Conservation (phyloP, 2,888 invertebrate species). For the Resseliella maxima region DNA sequence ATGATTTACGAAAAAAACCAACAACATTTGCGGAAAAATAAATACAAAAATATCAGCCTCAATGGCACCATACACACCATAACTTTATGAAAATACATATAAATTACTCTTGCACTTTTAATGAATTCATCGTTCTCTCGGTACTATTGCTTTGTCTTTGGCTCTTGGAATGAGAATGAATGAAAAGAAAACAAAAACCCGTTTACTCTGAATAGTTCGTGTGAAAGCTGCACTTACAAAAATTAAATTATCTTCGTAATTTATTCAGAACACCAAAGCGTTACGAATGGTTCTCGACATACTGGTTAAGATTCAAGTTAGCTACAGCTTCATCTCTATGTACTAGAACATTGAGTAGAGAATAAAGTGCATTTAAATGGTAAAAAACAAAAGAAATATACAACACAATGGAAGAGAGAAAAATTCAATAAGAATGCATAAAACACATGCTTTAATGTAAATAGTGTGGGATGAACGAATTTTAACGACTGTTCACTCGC, state of each 20-base stretch:
- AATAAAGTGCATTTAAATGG: slow-evolving; percentile 18
- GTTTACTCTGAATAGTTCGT: neutral
- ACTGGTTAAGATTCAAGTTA: slow-evolving; percentile 38
- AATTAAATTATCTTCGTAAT: slow-evolving; percentile 44
- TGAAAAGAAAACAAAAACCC: neutral
- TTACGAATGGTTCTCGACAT: neutral
- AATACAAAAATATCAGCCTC: neutral
- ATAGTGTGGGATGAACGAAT: neutral
- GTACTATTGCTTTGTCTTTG: neutral
- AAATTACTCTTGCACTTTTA: slow-evolving; percentile 46
- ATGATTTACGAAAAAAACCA: neutral
- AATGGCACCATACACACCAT: slow-evolving; percentile 37
- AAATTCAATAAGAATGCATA: slow-evolving; percentile 7
- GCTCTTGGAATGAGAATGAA: too few relatives aligned
- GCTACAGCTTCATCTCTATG: neutral
- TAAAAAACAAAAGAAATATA: neutral
- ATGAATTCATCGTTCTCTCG: slow-evolving; percentile 13
- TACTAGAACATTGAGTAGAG: neutral
- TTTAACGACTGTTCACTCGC: neutral
- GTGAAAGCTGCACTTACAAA: slow-evolving; percentile 31
- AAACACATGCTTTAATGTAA: slow-evolving; percentile 25
- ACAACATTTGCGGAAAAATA: neutral
- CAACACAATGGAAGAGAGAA: neutral
- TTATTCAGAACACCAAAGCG: slow-evolving; percentile 24
- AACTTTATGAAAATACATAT: slow-evolving; percentile 13